Evolutionary conservation across 2,888 invertebrate species (phyloP).

Genomic region (Pycnomerus fuliginosus): DNA sequence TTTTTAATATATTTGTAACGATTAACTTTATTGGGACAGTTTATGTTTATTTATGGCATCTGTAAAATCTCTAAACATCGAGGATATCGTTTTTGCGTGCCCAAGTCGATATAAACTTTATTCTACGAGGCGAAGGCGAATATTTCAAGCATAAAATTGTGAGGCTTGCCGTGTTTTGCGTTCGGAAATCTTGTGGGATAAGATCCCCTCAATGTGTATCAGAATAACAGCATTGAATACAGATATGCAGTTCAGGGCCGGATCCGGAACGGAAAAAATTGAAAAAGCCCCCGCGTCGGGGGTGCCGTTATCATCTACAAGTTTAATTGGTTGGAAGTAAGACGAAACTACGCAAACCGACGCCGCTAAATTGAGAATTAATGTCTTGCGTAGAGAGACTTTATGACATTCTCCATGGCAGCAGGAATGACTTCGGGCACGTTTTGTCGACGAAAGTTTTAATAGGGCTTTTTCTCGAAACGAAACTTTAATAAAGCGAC

Average conservation of each 20-base stretch:
- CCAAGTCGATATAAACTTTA: no score
- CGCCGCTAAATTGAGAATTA: constrained; percentile 43
- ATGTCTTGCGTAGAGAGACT: constrained; percentile 42
- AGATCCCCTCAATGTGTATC: constrained; percentile 20
- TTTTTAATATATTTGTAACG: no score
- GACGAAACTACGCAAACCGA: constrained; percentile 41
- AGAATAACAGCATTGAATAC: constrained; percentile 21
- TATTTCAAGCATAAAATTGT: constrained; percentile 25
- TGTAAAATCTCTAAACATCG: no score
- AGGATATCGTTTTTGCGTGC: no score
- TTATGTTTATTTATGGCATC: no score
- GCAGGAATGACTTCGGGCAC: constrained; percentile 29
- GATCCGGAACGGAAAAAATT: constrained; percentile 14
- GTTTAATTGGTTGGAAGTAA: constrained; percentile 43
- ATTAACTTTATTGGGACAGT: no score
- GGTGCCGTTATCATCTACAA: constrained; percentile 28
- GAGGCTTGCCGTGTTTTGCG: constrained; percentile 20
- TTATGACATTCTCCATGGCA: constrained; percentile 37
- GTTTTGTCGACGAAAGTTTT: constrained; percentile 35
- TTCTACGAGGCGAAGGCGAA: constrained; percentile 16
- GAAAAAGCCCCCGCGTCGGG: constrained; percentile 14
- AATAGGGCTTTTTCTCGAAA: constrained; percentile 26
- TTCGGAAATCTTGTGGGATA: constrained; percentile 20
- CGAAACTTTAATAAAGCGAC: constrained; percentile 10
- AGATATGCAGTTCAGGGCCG: constrained; percentile 20